phyloP scores from a whole-genome alignment of 2,888 invertebrate genomes.

The Plutella xylostella region DNA sequence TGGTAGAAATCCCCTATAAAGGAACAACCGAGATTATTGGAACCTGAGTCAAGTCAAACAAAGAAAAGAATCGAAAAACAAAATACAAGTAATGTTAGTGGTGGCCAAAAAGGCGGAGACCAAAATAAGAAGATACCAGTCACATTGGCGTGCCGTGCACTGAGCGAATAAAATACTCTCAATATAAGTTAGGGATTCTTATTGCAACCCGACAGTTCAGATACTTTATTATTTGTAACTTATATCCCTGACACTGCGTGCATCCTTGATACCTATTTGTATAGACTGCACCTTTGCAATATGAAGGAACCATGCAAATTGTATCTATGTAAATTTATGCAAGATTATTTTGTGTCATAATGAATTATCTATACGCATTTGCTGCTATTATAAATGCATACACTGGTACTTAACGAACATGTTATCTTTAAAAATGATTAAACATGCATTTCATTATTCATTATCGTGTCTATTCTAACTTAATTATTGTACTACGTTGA shows the following conservation, averaged over 20 bases:
- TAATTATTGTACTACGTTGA: no score
- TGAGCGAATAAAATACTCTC: neutral
- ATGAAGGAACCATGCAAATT: no score
- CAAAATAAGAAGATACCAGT: slow-evolving; percentile 2
- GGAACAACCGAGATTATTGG: neutral
- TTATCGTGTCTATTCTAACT: no score
- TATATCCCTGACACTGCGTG: neutral
- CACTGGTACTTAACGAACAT: no score
- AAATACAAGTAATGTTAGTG: neutral
- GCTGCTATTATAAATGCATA: no score
- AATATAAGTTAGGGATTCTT: neutral
- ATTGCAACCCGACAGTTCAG: neutral
- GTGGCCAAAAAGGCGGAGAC: neutral
- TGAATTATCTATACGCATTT: neutral
- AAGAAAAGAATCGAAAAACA: slow-evolving; percentile 3
- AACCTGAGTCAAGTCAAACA: neutral
- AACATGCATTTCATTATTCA: no score
- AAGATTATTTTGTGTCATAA: neutral
- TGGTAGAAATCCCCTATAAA: neutral
- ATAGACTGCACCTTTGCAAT: no score
- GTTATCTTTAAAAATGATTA: no score
- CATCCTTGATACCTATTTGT: no score
- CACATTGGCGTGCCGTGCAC: neutral
- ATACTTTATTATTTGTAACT: neutral
- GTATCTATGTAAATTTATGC: no score